Evolutionary conservation across 1,140 invertebrate genomes (phyloP).

Genomic region (Neodiprion fabricii): DNA sequence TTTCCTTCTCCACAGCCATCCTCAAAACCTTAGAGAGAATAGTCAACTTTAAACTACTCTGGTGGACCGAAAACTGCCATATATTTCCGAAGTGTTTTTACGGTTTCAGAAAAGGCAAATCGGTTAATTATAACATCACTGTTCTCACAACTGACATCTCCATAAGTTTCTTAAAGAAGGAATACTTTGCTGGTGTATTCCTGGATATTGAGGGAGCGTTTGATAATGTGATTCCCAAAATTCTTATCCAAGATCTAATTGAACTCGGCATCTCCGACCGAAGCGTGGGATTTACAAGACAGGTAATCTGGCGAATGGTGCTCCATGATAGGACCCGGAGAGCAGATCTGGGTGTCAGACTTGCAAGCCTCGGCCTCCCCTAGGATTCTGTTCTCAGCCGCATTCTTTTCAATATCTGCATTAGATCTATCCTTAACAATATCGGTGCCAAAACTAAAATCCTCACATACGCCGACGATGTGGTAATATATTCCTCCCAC

Average conservation of each 20-base stretch:
- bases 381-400: neutral
- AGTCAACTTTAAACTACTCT: too few species aligned
- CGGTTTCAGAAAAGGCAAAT: too few species aligned
- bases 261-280: neutral
- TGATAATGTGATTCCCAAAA: constrained; percentile 16
- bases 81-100: too few species aligned
- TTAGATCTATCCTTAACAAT: neutral
- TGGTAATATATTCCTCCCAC: neutral
- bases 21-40: too few species aligned
- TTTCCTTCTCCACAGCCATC: too few species aligned
- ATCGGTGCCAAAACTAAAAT: neutral
- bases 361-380: neutral
- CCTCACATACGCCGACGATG: neutral
- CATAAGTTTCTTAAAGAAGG: constrained; percentile 13
- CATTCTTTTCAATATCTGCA: neutral
- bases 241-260: constrained; percentile 10
- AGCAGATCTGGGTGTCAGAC: neutral
- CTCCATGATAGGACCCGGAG: neutral
- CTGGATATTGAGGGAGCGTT: constrained; percentile 22
- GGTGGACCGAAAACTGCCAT: too few species aligned
- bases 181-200: constrained; percentile 6
- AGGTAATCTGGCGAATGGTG: neutral
- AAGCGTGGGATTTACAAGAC: neutral
- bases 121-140: neutral
- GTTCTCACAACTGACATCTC: constrained; percentile 15